These are phyloP conservation scores for Trileptium ribeirensis DNA, from an alignment of 2,888 invertebrate genomes.

Conservation along the genomic window DNA sequence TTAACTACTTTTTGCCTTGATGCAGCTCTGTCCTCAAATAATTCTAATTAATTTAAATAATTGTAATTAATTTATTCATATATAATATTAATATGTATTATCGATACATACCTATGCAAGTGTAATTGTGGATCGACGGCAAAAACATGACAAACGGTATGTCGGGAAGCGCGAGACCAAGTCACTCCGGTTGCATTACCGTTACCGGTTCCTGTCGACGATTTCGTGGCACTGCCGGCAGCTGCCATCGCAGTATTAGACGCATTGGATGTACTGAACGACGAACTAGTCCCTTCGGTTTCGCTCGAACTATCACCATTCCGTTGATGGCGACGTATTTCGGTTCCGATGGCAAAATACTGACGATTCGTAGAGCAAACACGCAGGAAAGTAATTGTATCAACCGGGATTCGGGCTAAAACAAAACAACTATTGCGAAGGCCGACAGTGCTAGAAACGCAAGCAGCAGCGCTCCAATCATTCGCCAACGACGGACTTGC, in stretches of 20 bases:
- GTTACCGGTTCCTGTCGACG: too few relatives aligned
- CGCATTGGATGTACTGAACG: neutral
- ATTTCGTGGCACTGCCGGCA: too few relatives aligned
- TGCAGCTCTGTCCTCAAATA: too few relatives aligned
- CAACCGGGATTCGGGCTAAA: conserved; percentile 76
- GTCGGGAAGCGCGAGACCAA: conserved; percentile 53
- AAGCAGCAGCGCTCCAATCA: conserved; percentile 74
- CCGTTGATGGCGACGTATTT: conserved; percentile 40
- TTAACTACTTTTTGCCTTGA: too few relatives aligned
- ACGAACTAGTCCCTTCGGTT: neutral
- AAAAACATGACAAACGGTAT: conserved; percentile 72
- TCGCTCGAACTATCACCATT: conserved; percentile 27
- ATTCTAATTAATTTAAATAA: too few relatives aligned
- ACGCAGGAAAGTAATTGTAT: conserved; percentile 77
- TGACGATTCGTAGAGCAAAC: conserved; percentile 80
- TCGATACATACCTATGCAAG: conserved; percentile 64
- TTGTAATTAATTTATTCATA: too few relatives aligned
- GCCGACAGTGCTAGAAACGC: conserved; percentile 61
- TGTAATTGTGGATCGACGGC: conserved; percentile 79
- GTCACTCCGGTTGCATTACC: conserved; percentile 50
- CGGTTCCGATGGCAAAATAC: conserved; percentile 85
- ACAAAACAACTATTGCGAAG: conserved; percentile 60
- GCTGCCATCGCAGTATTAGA: conserved; percentile 33
- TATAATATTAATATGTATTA: too few relatives aligned
- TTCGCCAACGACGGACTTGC: conserved; percentile 60